These are phyloP conservation scores for Lethocerus indicus DNA, from an alignment of 1,140 invertebrate species.

Conservation along the genomic window DNA sequence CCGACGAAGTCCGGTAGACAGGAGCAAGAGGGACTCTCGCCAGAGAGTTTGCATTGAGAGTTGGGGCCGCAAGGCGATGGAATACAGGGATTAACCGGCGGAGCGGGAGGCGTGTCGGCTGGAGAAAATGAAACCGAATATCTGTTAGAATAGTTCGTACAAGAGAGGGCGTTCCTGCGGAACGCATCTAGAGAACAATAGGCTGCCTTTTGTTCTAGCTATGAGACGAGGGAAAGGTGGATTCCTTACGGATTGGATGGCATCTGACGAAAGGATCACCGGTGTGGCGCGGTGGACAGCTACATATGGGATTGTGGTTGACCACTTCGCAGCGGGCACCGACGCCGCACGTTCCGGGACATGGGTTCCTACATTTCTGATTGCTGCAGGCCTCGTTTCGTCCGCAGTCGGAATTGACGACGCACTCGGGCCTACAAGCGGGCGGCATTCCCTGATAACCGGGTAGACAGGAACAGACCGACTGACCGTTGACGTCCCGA, in stretches of 20 bases:
- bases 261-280: conserved; percentile 64
- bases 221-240: background rate
- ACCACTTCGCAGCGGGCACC: conserved; percentile 45
- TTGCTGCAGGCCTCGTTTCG: conserved; percentile 32
- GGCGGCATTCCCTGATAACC: conserved; percentile 28
- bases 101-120: conserved; percentile 19
- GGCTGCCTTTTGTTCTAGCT: background rate
- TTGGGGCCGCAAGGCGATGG: conserved; percentile 45
- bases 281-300: conserved; percentile 40
- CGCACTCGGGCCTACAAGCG: conserved; percentile 33
- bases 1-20: conserved; percentile 29
- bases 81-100: conserved; percentile 27
- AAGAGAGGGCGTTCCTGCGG: background rate
- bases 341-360: conserved; percentile 32
- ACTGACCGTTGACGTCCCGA: conserved; percentile 30
- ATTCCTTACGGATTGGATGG: conserved; percentile 31
- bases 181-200: background rate
- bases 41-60: conserved; percentile 38
- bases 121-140: conserved; percentile 16
- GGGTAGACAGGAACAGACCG: conserved; percentile 35
- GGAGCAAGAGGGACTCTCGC: conserved; percentile 37
- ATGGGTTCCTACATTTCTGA: conserved; percentile 36
- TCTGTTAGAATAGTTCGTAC: background rate
- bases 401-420: conserved; percentile 32
- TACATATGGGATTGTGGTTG: conserved; percentile 43